Evolutionary conservation across 2,888 invertebrate genomes (phyloP), one percentile per base, ranked within the genome.

Genomic region (Mystacides longicornis): DNA sequence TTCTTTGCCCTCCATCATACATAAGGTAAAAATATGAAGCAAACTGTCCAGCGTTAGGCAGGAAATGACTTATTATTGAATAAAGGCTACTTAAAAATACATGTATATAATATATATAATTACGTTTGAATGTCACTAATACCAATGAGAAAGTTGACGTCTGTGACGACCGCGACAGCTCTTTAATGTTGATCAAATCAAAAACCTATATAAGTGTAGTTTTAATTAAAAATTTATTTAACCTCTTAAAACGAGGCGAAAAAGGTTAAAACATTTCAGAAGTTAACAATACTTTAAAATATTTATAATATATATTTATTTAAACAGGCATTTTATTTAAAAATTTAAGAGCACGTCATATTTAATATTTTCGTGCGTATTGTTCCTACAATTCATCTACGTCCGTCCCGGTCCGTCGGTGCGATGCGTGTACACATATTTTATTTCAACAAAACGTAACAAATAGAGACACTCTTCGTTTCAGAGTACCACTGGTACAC

Each of bases 241-340:
- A 55, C 59, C 59, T 59, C 59, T 56, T 59, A 59, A 59, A 59
- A 59, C 59, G 59, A 59, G 59, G 56, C 43, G 51, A 50, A n/a
- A n/a, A n/a, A 54, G 57, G 54, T 49, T n/a, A n/a, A 49, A 48
- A 50, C 48, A 51, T 50, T 20, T 48, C 16, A 23, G 21, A 48
- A 48, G 48, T 18, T 22, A 48, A 45, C 45, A 45, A 45, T 19
- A 20, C 45, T n/a, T n/a, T 37, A 37, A n/a, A 37, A 4, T n/a
- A 27, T 27, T 27, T 7, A 11, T 5, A 7, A 27, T 11, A 5
- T 27, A 27, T 27, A 27, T 27, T 27, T 7, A 7, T 5, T 37
- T 4, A n/a, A 37, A 37, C 37, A 37, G 14, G 14, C 37, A 37
- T n/a, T 37, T n/a, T 37, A 37, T 27, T 27, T 7, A 27, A 27